Conservation (phyloP, 1,140 invertebrate species). For the Ctenoplectra terminalis region DNA sequence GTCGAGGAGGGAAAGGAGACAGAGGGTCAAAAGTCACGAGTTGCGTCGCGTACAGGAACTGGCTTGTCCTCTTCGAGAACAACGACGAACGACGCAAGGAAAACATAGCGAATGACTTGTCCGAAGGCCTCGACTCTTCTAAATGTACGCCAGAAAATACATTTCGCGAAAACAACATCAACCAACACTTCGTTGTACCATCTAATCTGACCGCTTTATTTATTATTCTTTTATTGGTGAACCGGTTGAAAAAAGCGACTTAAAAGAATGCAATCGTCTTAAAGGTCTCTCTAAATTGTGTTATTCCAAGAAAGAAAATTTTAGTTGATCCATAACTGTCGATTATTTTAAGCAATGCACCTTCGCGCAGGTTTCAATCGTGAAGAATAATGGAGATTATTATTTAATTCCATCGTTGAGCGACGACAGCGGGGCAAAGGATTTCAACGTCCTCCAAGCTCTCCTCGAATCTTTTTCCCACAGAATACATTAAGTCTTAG, state of each 20-base stretch:
- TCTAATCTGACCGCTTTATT: no score
- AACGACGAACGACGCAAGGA: background rate
- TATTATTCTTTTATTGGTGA: no score
- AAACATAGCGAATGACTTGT: background rate
- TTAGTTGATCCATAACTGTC: background rate
- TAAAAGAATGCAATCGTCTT: no score
- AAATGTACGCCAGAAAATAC: background rate
- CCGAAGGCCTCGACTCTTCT: background rate
- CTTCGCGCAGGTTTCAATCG: background rate
- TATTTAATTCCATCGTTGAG: background rate
- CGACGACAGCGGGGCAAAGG: background rate
- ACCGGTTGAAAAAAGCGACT: no score
- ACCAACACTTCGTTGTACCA: no score
- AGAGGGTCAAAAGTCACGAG: constrained; percentile 51
- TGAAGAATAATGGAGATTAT: background rate
- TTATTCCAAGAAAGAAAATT: no score
- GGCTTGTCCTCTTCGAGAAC: background rate
- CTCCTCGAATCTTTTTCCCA: constrained; percentile 23
- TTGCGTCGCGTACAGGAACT: constrained; percentile 30
- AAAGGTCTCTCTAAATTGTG: no score
- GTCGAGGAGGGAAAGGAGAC: background rate
- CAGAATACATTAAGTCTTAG: constrained; percentile 40
- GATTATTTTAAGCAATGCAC: background rate
- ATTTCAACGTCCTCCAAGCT: constrained; percentile 10
- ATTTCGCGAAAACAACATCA: background rate